phyloP scores from a whole-genome alignment of 2,888 invertebrate species.

The Synanthedon myopaeformis region DNA sequence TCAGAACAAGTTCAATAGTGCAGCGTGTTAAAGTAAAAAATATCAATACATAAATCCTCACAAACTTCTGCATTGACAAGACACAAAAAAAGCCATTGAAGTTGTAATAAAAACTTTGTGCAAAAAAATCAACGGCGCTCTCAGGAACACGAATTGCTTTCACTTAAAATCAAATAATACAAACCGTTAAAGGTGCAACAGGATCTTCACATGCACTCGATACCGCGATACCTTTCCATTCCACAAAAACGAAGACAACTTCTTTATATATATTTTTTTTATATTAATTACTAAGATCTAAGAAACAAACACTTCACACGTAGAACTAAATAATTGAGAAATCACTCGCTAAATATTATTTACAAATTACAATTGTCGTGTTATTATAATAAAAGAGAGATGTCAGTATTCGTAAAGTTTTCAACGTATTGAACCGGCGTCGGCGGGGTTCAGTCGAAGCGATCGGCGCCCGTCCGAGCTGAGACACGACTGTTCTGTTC shows the following conservation, averaged over 20 bases:
- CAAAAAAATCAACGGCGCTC: background rate
- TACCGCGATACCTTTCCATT: slow-evolving; percentile 33
- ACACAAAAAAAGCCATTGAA: no score
- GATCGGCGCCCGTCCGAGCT: slow-evolving; percentile 41
- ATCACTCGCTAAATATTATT: slow-evolving; percentile 18
- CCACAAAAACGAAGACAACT: slow-evolving; percentile 46
- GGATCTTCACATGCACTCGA: slow-evolving; percentile 52
- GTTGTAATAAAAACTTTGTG: background rate
- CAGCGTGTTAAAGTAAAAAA: no score
- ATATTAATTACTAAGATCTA: slow-evolving; percentile 3
- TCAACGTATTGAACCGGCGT: slow-evolving; percentile 31
- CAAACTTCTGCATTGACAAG: no score
- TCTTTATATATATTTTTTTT: slow-evolving; percentile 7
- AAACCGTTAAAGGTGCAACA: slow-evolving; percentile 62
- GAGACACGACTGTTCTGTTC: slow-evolving; percentile 49
- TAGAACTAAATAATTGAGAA: slow-evolving; percentile 4
- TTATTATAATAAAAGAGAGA: slow-evolving; percentile 6
- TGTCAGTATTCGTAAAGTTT: slow-evolving; percentile 51
- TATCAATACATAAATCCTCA: no score
- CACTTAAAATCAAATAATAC: slow-evolving; percentile 18
- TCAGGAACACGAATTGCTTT: background rate
- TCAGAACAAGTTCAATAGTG: no score
- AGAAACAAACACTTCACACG: slow-evolving; percentile 18
- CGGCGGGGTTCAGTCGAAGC: slow-evolving; percentile 17
- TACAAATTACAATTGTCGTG: slow-evolving; percentile 12